These are phyloP conservation scores for Calliphora vicina DNA, from an alignment of 1,140 invertebrate species.

Conservation along the genomic window DNA sequence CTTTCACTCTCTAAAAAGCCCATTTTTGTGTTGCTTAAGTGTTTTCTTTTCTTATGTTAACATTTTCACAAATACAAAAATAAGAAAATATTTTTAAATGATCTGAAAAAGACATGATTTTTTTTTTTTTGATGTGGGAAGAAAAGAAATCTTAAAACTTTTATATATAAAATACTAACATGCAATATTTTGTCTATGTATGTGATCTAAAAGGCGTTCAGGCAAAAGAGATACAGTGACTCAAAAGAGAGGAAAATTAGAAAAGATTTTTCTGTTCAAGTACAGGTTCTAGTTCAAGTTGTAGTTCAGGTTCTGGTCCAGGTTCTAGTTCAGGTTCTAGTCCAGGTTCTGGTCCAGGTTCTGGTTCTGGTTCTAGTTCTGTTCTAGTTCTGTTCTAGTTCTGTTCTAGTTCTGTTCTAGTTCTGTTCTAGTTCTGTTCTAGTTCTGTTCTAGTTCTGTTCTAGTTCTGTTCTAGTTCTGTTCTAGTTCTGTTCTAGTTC, in stretches of 20 bases:
- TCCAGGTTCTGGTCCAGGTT: too few species aligned
- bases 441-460: too few species aligned
- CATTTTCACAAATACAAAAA: not conserved
- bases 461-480: too few species aligned
- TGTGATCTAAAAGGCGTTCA: not conserved
- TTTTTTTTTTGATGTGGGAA: not conserved
- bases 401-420: too few species aligned
- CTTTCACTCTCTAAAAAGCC: conserved; percentile 3
- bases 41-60: not conserved
- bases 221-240: not conserved
- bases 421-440: too few species aligned
- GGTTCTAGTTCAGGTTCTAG: too few species aligned
- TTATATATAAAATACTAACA: not conserved
- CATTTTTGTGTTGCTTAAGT: not conserved
- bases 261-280: too few species aligned
- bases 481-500: too few species aligned
- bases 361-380: too few species aligned
- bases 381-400: too few species aligned
- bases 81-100: not conserved
- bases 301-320: too few species aligned
- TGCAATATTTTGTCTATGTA: not conserved
- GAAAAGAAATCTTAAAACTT: not conserved
- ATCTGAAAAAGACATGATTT: not conserved
- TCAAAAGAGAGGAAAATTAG: not conserved
- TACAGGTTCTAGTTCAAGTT: too few species aligned